These are phyloP conservation scores for Limnephilus rhombicus DNA, from an alignment of 2,888 invertebrate species.

Conservation along the genomic window DNA sequence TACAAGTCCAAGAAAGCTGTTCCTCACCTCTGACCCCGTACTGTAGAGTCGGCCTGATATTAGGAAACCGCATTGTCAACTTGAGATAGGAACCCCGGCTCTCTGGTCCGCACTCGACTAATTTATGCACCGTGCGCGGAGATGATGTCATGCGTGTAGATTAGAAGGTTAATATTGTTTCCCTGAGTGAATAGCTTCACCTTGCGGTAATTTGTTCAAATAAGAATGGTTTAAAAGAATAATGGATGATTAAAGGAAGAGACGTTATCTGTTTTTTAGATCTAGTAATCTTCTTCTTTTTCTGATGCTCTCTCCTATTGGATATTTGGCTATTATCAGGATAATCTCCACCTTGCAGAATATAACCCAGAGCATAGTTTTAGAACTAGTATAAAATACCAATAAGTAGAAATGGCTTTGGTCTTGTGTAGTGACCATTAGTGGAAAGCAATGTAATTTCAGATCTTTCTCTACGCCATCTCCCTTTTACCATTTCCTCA, in stretches of 20 bases:
- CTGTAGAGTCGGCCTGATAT: constrained; percentile 60
- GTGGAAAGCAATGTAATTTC: background rate
- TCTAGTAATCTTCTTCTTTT: background rate
- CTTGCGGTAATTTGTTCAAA: background rate
- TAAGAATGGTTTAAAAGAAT: background rate
- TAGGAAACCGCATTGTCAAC: constrained; percentile 65
- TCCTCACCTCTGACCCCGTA: constrained; percentile 62
- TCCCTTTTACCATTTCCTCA: background rate
- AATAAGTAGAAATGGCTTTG: no score
- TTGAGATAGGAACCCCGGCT: constrained; percentile 51
- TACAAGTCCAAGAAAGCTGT: constrained; percentile 17
- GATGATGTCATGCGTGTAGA: constrained; percentile 52
- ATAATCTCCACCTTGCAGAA: no score
- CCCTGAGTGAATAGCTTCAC: constrained; percentile 26
- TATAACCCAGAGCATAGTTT: no score
- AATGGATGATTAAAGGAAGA: background rate
- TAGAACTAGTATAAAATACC: background rate
- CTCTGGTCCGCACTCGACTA: constrained; percentile 55
- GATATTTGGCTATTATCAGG: background rate
- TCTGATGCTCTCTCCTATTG: background rate
- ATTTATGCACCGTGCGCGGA: constrained; percentile 57
- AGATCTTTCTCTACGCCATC: background rate
- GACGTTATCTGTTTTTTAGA: background rate
- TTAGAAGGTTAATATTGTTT: constrained; percentile 40
- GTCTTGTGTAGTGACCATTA: no score